A percentile compares a stretch with the other conserved stretches of the same genome.
Conservation (phyloP, 2,888 invertebrate genomes). For the Lampropteryx suffumata region DNA sequence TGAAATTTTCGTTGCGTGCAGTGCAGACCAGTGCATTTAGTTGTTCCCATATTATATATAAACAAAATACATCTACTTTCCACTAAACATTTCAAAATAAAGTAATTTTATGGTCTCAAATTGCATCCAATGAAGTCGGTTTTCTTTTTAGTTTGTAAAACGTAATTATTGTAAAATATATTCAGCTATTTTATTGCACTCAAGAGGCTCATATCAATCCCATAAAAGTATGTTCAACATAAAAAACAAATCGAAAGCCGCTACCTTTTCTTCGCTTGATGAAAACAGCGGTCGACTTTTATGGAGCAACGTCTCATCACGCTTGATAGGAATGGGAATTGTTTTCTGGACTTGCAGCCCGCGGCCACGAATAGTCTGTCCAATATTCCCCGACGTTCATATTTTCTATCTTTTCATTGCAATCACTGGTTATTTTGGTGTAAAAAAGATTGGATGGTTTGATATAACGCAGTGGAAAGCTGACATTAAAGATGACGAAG, state of each 20-base stretch:
- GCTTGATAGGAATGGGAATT: conserved; percentile 33
- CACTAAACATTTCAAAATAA: too few relatives aligned
- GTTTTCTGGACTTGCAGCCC: conserved; percentile 33
- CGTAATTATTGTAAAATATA: not conserved
- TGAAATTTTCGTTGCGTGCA: too few relatives aligned
- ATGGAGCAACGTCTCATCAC: conserved; percentile 40
- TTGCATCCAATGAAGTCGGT: too few relatives aligned
- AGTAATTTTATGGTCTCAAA: too few relatives aligned
- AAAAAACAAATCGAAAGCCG: conserved; percentile 34
- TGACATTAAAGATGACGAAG: too few relatives aligned
- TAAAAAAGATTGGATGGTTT: conserved; percentile 19
- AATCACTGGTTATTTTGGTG: conserved; percentile 13
- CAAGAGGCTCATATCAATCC: not conserved
- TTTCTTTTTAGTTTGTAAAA: too few relatives aligned
- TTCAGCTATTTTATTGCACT: conserved; percentile 1
- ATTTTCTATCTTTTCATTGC: conserved; percentile 26
- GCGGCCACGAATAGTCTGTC: conserved; percentile 26
- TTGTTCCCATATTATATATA: too few relatives aligned
- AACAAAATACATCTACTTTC: too few relatives aligned
- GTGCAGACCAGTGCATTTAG: too few relatives aligned
- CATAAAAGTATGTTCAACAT: conserved; percentile 13
- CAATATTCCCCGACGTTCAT: conserved; percentile 26
- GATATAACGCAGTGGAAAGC: not conserved
- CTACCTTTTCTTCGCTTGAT: conserved; percentile 34
- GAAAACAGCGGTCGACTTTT: conserved; percentile 39